Evolutionary conservation across 2,797 vertebrate species (phyloP).

Genomic region (Sebastolobus altivelis): DNA sequence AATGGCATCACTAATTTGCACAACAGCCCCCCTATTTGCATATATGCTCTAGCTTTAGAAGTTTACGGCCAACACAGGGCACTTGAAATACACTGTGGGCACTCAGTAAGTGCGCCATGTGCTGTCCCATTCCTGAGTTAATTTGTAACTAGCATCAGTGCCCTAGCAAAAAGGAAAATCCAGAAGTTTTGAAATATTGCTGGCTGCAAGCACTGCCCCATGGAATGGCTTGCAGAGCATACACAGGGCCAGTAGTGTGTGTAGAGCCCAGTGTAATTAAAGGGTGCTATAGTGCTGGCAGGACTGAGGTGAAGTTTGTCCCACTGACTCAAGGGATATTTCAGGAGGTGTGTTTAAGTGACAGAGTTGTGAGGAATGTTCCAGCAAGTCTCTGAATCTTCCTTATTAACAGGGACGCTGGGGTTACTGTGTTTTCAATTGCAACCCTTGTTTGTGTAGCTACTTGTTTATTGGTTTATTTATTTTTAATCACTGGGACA

Average conservation of each 20-base stretch:
- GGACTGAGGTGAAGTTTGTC: constrained; percentile 88
- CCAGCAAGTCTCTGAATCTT: constrained; percentile 84
- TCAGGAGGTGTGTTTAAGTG: constrained; percentile 85
- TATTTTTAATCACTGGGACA: constrained; percentile 70
- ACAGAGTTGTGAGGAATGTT: constrained; percentile 88
- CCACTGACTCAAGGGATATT: constrained; percentile 84
- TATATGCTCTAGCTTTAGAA: constrained; percentile 40
- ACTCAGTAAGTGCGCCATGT: constrained; percentile 67
- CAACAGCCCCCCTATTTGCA: constrained; percentile 58
- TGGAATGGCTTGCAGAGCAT: constrained; percentile 75
- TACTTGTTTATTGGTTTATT: constrained; percentile 73
- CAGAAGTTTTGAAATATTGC: constrained; percentile 85
- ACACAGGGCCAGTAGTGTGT: constrained; percentile 86
- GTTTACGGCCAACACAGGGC: constrained; percentile 55
- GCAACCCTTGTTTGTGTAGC: constrained; percentile 70
- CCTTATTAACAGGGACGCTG: constrained; percentile 78
- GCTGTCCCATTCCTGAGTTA: constrained; percentile 77
- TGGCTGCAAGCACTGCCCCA: constrained; percentile 79
- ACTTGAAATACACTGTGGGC: constrained; percentile 66
- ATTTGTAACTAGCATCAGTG: constrained; percentile 79
- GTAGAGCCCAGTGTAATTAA: constrained; percentile 82
- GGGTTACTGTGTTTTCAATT: constrained; percentile 64
- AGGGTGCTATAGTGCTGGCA: constrained; percentile 85
- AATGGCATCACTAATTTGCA: constrained; percentile 51
- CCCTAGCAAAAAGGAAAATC: constrained; percentile 77